These are phyloP conservation scores for Gymnothorax javanicus DNA, from an alignment of 2,797 vertebrate species.

Conservation along the genomic window DNA sequence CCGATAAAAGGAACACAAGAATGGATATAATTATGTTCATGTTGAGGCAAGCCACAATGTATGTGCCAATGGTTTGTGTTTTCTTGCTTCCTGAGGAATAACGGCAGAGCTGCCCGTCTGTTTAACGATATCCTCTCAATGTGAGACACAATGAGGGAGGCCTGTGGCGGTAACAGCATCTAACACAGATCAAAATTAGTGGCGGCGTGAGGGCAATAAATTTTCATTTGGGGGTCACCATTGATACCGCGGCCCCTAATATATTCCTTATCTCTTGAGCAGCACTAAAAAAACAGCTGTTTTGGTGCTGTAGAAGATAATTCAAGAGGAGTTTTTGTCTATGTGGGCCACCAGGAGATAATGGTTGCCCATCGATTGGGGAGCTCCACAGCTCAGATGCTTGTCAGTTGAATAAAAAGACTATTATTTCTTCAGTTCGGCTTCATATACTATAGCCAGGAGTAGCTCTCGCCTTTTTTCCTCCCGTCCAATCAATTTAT, in stretches of 20 bases:
- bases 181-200: constrained; percentile 66
- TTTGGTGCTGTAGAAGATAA: constrained; percentile 79
- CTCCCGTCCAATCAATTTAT: constrained; percentile 61
- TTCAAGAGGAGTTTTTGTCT: constrained; percentile 75
- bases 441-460: constrained; percentile 74
- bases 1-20: not conserved
- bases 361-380: constrained; percentile 81
- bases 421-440: constrained; percentile 78
- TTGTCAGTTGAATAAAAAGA: constrained; percentile 86
- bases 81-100: constrained; percentile 52
- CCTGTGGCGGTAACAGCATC: constrained; percentile 62
- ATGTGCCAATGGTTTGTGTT: not conserved
- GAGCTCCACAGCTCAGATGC: constrained; percentile 73
- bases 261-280: constrained; percentile 80
- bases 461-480: constrained; percentile 73
- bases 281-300: constrained; percentile 80
- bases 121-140: constrained; percentile 59
- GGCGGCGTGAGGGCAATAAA: constrained; percentile 66
- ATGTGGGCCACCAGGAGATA: constrained; percentile 73
- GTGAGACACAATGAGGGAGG: constrained; percentile 62
- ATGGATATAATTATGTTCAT: not conserved
- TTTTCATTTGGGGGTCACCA: constrained; percentile 73
- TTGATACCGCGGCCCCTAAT: constrained; percentile 67
- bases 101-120: constrained; percentile 58
- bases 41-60: not conserved